Evolutionary conservation across 2,888 invertebrate genomes (phyloP).

Genomic region (Trichopoda pennipes): DNA sequence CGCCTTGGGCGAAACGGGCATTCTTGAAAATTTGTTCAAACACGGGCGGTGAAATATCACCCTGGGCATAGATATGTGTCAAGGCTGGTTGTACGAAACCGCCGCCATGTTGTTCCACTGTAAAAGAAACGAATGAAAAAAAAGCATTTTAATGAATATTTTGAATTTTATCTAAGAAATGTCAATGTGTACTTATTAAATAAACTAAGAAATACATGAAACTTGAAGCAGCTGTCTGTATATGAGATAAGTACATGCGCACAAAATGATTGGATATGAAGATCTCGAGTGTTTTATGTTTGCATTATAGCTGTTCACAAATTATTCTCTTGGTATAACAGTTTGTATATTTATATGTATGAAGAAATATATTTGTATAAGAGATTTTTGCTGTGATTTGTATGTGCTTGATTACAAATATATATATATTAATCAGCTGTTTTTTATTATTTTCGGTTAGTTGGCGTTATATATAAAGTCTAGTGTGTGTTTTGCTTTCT

Average conservation of each 20-base stretch:
- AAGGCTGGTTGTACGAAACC: slow-evolving; percentile 79
- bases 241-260: slow-evolving; percentile 32
- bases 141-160: neutral
- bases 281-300: neutral
- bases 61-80: slow-evolving; percentile 84
- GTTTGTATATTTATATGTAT: too few relatives aligned
- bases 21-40: slow-evolving; percentile 98
- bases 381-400: too few relatives aligned
- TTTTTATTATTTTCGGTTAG: too few relatives aligned
- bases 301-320: too few relatives aligned
- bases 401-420: too few relatives aligned
- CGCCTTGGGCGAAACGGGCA: slow-evolving; percentile 96
- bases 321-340: too few relatives aligned
- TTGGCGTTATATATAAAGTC: too few relatives aligned
- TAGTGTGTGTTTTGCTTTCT: slow-evolving; percentile 10
- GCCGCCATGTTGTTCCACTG: slow-evolving; percentile 77
- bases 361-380: too few relatives aligned
- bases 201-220: neutral
- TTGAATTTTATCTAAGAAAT: neutral
- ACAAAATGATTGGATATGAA: neutral
- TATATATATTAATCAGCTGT: too few relatives aligned
- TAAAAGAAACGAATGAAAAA: slow-evolving; percentile 62
- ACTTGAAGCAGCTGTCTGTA: neutral
- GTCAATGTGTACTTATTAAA: neutral
- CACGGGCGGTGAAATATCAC: slow-evolving; percentile 93